Evolutionary conservation across 2,797 vertebrate species (phyloP), one percentile per base, ranked within the genome.

Genomic region (Synaphobranchus kaupii): DNA sequence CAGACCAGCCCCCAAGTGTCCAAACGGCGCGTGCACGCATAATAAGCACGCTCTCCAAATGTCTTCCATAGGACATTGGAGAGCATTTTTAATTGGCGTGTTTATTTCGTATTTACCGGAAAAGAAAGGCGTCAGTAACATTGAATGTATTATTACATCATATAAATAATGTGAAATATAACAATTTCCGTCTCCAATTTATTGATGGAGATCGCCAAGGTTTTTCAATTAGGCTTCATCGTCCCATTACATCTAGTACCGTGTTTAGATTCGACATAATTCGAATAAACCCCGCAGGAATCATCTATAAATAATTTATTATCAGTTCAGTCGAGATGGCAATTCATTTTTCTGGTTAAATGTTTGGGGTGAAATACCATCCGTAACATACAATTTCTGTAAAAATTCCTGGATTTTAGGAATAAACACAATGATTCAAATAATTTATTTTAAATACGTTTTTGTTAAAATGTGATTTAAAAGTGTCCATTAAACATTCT

Each of bases 1-100:
- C 92, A 92, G 89, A 93, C 92, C 90, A 93, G 89, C 90, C 92
- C 90, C 89, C 90, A 89, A 50, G 63, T 60, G n/a, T 8, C 63
- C 84, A 48, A 88, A 87, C 25, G 83, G 56, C 31, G 84, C 90
- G 89, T 89, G 90, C 93, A 87, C 85, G 34, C 34, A 20, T 39
- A 78, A 6, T 47, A 8, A 58, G 5, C 81, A 47, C 2, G 48
- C 9, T 34, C 39, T 48, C 9, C 47, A 83, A 2, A 31, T 17
- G 50, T 83, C 15, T 13, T 9, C 12, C 4, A 28, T 68, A 9
- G 63, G 25, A 25, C 25, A n/a, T 28, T 66, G 22, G n/a, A 68
- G 25, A 28, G 6, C 22, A 71, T 87, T 28, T 85, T 39, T 15
- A 58, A 4, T 54, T 28, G 28, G 31, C 20, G 25, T 0, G 39